Evolutionary conservation across 53 echinoderm and acorn worm species (phyloP), one percentile per base, ranked within the genome.

Genomic region (Patiria pectinifera): DNA sequence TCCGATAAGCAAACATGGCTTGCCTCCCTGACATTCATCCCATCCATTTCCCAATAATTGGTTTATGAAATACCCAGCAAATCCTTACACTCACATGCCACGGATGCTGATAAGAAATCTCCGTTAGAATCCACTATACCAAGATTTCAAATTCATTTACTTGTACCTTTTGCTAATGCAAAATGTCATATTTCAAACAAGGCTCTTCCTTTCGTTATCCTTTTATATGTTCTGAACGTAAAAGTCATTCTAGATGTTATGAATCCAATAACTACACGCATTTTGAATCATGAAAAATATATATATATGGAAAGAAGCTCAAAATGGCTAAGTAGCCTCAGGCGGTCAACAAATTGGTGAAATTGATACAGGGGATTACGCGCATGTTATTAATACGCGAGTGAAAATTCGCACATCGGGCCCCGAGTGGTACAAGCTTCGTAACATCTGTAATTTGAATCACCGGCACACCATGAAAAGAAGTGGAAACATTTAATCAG

Each of bases 11-110:
- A 85, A 63, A 85, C 45, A 85, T 8, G 53, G 53, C 8, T 53
- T 53, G 66, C 35, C 85, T 85, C 45, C 85, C 19, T 85, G 85
- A 66, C 85, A 85, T 66, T 85, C 62, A 85, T 69, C 85, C 45
- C 35, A 69, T 85, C n/a, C 63, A 69, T 43, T 85, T 85, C 35
- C 26, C 35, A 63, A 69, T 85, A 85, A 85, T 46, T 10, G 21
- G 43, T 45, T 69, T 16, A 69, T 85, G 45, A 69, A 85, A 85
- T 69, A 45, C 19, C 8, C 53, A 53, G 53, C 5, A 53, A 53
- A 5, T 0, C 8, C 53, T 53, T 53, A 6, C 53, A 53, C 53
- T 53, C 53, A 53, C 8, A 53, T 8, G 53, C 6, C 53, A 53
- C 53, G 8, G 53, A 53, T 53, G 53, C 53, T 6, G 53, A 8